Evolutionary conservation across 1,140 invertebrate species (phyloP), one percentile per base, ranked within the genome.

Genomic region (Eupristina koningsbergeri): DNA sequence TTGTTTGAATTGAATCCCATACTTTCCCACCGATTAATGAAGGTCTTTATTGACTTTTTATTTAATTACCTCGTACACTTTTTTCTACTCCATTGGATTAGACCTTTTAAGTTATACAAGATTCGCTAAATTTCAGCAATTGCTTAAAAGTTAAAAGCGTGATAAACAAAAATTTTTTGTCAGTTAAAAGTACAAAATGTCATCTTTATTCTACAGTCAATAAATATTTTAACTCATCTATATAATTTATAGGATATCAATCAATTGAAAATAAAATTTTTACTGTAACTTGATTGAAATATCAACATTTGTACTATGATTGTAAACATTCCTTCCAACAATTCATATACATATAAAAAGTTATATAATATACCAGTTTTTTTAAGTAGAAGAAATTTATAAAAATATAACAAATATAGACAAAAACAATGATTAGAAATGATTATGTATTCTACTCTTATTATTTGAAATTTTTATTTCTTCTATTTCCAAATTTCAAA

Each of bases 11-110:
- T n/a, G 71, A 17, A 36, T 2, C 15, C 73, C 5, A n/a, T n/a
- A n/a, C n/a, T 19, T 17, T 19, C 11, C 41, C 15, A 22, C 34
- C 61, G 29, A 82, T 47, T 41, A 73, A 67, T 74, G 39, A 53
- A 69, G 15, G 31, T 47, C 31, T 61, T 34, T 76, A 75, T 75
- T 61, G 76, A 22, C 53, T 58, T 64, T 83, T 82, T 71, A 80
- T 71, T 61, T 64, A 13, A 22, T 29, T n/a, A n/a, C 22, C 34
- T 71, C 22, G 13, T n/a, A 45, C 29, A 17, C 53, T 75, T 50
- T 0, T 75, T 50, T 6, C 3, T 13, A 31, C 34, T 75, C 11
- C 34, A 8, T 26, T 34, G 15, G 22, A 76, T 19, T 31, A 19
- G n/a, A 13, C 3, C 22, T 1, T 74, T 45, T 74, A 74, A n/a